Base-by-base conservation (phyloP, 2,113 vertebrate genomes). In the Pituophis catenifer region DNA sequence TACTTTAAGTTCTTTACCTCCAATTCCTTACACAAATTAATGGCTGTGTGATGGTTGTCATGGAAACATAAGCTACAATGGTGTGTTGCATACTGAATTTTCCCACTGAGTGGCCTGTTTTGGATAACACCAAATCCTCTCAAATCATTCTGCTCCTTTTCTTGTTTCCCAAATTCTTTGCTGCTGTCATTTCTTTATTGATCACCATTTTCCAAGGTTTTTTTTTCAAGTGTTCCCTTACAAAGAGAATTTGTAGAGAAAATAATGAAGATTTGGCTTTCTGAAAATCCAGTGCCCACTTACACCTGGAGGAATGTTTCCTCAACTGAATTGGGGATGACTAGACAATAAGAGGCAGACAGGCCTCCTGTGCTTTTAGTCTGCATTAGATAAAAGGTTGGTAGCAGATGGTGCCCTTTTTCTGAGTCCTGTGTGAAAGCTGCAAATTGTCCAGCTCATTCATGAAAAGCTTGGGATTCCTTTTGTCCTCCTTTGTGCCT, bases 41-140 rank as follows among this genome's bases (percentile, higher is more conserved):
- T n/a, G 26, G 88, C 90, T 90, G 54, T 12, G 15, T 26, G 57
- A 38, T 57, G 26, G 91, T 92, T 94, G 88, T 90, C 91, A 92
- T 92, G 81, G 93, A 58, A 92, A 92, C 85, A 90, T 90, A 9
- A 33, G 26, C 24, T 87, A 90, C 58, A 87, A 58, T 58, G 44
- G 38, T 54, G 23, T 17, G 38, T 52, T 88, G 52, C 75, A 55
- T 24, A 65, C 23, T 65, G 52, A 52, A 75, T 50, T 87, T 92
- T 44, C 38, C 55, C 2, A 19, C 59, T 24, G 52, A 52, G 52
- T 48, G 57, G 24, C 62, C 24, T 38, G 33, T 29, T 90, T 91
- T 57, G 24, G 55, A 81, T 33, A 54, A 24, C n/a, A 44, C n/a
- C 7, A 15, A 33, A 65, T 54, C 89, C 89, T 87, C 57, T 86